These are phyloP conservation scores for Polyploca ridens DNA, from an alignment of 2,888 invertebrate species.

Conservation along the genomic window DNA sequence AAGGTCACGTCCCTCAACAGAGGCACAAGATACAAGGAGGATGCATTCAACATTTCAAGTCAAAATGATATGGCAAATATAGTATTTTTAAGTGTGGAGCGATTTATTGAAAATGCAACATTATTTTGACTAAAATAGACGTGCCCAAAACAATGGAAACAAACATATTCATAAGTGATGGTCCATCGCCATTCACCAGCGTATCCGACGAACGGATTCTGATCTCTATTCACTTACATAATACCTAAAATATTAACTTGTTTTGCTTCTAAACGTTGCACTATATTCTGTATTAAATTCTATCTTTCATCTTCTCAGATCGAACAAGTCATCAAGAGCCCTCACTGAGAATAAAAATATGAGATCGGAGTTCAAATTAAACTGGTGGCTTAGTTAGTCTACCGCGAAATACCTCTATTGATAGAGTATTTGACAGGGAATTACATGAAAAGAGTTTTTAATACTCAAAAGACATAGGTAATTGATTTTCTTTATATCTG, in stretches of 20 bases:
- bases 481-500: constrained; percentile 26
- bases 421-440: constrained; percentile 20
- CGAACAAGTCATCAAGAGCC: neutral
- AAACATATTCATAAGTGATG: constrained; percentile 48
- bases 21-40: no score
- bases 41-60: no score
- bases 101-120: no score
- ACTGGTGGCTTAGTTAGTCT: constrained; percentile 4
- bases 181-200: constrained; percentile 67
- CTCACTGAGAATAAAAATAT: neutral
- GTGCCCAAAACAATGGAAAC: constrained; percentile 45
- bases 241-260: constrained; percentile 60
- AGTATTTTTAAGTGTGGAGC: no score
- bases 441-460: constrained; percentile 1
- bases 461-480: constrained; percentile 22
- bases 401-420: neutral
- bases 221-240: constrained; percentile 60
- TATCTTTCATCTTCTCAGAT: constrained; percentile 11
- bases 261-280: constrained; percentile 45
- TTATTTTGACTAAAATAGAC: no score
- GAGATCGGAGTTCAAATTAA: neutral
- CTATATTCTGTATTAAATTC: constrained; percentile 23
- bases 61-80: no score
- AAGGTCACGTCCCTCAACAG: no score
- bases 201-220: constrained; percentile 55